Conservation (phyloP, 2,113 vertebrate genomes). For the Oncorhynchus kisutch region DNA sequence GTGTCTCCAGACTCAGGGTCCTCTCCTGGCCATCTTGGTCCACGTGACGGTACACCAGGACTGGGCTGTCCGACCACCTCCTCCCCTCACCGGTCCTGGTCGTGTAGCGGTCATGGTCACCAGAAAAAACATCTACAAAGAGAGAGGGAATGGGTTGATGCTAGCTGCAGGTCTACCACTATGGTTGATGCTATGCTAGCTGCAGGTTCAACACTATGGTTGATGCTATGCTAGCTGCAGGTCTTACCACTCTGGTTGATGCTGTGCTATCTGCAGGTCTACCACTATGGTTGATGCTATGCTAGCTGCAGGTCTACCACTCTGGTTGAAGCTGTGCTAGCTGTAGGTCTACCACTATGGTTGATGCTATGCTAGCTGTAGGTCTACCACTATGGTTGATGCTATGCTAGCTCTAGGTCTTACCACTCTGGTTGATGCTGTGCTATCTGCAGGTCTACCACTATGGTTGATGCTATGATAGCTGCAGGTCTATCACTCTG, state of each 20-base stretch:
- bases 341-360: neutral
- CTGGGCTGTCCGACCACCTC: neutral
- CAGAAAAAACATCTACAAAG: constrained; percentile 41
- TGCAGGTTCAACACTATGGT: neutral
- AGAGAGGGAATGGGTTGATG: neutral
- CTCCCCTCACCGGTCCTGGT: neutral
- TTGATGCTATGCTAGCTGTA: neutral
- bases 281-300: too few relatives aligned
- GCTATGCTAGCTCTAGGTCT: neutral
- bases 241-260: neutral
- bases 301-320: neutral
- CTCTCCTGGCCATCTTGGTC: constrained; percentile 8
- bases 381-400: neutral
- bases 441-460: neutral
- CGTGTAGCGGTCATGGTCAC: constrained; percentile 26
- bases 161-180: neutral
- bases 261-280: neutral
- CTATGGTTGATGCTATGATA: neutral
- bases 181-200: neutral
- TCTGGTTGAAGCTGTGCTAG: neutral
- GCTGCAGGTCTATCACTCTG: neutral
- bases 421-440: too few relatives aligned
- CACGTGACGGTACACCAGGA: constrained; percentile 6
- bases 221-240: neutral
- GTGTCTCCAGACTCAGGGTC: neutral